Base-by-base conservation (phyloP, 1,140 invertebrate genomes). In the Plectus sambesii region DNA sequence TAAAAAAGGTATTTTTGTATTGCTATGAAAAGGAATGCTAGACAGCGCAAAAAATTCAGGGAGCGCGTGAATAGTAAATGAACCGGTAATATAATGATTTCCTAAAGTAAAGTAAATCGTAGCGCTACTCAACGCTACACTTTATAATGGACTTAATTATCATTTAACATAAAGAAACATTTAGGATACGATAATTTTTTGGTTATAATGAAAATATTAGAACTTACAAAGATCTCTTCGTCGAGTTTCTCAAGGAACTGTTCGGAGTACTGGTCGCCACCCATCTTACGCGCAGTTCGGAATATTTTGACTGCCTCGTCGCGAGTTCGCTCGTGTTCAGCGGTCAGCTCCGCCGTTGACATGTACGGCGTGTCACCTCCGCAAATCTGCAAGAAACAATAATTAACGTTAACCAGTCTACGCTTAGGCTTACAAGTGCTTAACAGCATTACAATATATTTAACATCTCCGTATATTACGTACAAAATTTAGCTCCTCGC, bases 281-380 rank as follows among this genome's bases (percentile, higher is more conserved):
- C 64, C 64, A 67, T 59, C 35, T 69, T 67, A 19, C 67, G 62
- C 4, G 67, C 46, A 30, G 44, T 64, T 25, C 55, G 50, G 47
- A 67, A 67, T n/a, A 42, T 38, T 0, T 48, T 56, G 30, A 66
- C 45, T 2, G 66, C 53, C 12, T 57, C 56, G 9, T 39, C 40
- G 6, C 52, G 33, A 41, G 55, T 60, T 19, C 52, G 61, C 6
- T 30, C 19, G 42, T 67, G 64, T 43, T 69, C 49, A 24, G 42
- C 35, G n/a, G 64, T 47, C 2, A 67, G 44, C 6, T 59, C 58
- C 1, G 42, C 59, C 6, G 56, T 67, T 15, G 42, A 48, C 48
- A 67, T 61, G 41, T 63, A 67, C 6, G 64, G 58, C 2, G 61
- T 54, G 22, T 69, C 64, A 26, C 66, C 64, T 0, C 64, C 64